Base-by-base conservation (phyloP, 1,140 invertebrate species). In the Lepidurus apus region DNA sequence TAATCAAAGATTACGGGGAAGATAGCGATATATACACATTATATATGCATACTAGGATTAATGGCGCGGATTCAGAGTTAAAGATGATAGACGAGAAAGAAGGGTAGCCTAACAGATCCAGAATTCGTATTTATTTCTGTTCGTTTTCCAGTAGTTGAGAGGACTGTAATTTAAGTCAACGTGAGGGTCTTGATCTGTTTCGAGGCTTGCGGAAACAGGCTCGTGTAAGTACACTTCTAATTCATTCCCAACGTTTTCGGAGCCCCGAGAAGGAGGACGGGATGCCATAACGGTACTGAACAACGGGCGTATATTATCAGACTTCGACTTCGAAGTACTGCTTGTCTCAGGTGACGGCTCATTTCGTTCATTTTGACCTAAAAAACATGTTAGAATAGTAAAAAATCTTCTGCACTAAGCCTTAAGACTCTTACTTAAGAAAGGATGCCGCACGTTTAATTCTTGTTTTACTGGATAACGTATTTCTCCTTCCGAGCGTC, bases 111-210 rank as follows among this genome's bases (percentile, higher is more conserved):
- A 34, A 34, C 34, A 34, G 34, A 34, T 34, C 0, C 26, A 26
- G 26, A 26, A 26, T 34, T 34, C 26, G 26, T 34, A 34, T 34
- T 34, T 34, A 34, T 3, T 34, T 34, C 34, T 34, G 2, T 74
- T 74, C 42, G 21, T 11, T 42, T 74, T 74, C 74, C 74, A 74
- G 74, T 74, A 74, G 24, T 74, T 24, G n/a, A 76, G 42, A 8
- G 75, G 75, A 76, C 42, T 21, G 75, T 43, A 42, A n/a, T n/a
- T 42, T 17, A 76, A 26, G 44, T 26, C 75, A 43, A 42, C 45
- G 17, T 47, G 45, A 17, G 1, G 45, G 45, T 47, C 45, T 10
- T 10, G 45, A 10, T 47, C 45, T 9, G 45, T 47, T 47, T 47
- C 45, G 45, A 47, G 45, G 45, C 45, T 47, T 47, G 1, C 45